These are phyloP conservation scores for Dolichotis patagonum DNA, from an alignment of 2,113 vertebrate genomes.

Conservation along the genomic window DNA sequence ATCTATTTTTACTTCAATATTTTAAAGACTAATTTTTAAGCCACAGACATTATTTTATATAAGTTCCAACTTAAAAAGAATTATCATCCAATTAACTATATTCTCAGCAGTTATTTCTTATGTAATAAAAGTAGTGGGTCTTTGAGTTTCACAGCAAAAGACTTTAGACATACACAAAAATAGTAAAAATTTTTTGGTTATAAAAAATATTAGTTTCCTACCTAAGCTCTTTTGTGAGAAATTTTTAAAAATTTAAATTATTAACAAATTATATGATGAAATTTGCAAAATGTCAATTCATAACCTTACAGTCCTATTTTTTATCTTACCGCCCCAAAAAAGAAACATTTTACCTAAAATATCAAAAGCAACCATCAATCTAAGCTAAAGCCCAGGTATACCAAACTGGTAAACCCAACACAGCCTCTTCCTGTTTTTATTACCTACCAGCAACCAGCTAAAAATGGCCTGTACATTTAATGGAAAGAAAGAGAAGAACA, in stretches of 20 bases:
- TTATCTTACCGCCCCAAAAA: not conserved
- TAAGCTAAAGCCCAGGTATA: not conserved
- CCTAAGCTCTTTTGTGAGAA: not conserved
- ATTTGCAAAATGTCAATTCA: not conserved
- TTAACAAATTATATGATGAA: not conserved
- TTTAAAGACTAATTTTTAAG: not conserved
- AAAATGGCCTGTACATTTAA: not conserved
- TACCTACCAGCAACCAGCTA: not conserved
- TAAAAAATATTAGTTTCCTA: conserved; percentile 9
- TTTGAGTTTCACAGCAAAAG: not conserved
- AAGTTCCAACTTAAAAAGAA: not conserved
- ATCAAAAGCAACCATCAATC: not conserved
- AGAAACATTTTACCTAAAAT: conserved; percentile 18
- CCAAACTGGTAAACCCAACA: not conserved
- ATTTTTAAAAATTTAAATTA: conserved; percentile 41
- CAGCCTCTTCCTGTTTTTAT: not conserved
- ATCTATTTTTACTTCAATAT: not conserved
- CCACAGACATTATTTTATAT: not conserved
- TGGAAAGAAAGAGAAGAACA: not conserved
- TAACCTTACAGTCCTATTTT: not conserved
- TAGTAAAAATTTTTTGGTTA: conserved; percentile 18
- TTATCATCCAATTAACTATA: not conserved
- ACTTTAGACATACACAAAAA: not conserved
- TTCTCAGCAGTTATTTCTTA: not conserved
- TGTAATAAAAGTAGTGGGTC: not conserved